Percentiles rank a stretch among this genome's conserved stretches.
Conservation (phyloP, 2,113 vertebrate genomes). For the Xenopus laevis region DNA sequence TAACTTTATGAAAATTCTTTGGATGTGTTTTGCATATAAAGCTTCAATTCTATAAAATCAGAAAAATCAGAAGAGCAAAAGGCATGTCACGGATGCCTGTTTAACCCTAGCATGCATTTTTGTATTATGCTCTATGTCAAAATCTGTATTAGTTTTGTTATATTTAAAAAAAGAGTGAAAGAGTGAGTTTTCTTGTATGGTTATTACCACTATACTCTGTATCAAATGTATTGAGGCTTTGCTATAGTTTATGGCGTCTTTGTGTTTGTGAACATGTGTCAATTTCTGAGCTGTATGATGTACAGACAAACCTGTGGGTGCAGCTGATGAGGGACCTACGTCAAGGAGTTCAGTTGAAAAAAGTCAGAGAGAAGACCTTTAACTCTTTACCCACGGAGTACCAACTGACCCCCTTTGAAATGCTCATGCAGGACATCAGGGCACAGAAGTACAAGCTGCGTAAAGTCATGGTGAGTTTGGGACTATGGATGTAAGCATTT, state of each 20-base stretch:
- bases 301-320: slow-evolving; percentile 88
- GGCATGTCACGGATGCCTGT: no score
- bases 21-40: no score
- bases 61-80: no score
- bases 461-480: slow-evolving; percentile 86
- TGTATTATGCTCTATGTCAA: not conserved
- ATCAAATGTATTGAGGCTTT: no score
- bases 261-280: not conserved
- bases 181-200: no score
- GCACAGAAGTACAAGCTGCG: slow-evolving; percentile 88
- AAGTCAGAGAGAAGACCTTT: slow-evolving; percentile 89
- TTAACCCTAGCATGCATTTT: not conserved
- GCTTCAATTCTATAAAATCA: no score
- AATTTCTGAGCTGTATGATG: not conserved
- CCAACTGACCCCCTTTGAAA: slow-evolving; percentile 94
- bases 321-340: slow-evolving; percentile 94
- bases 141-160: not conserved
- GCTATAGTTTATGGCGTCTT: no score
- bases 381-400: slow-evolving; percentile 87
- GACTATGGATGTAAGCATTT: no score
- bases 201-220: no score
- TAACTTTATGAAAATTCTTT: no score
- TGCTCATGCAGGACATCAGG: slow-evolving; percentile 96
- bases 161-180: no score
- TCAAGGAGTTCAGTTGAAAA: slow-evolving; percentile 91